Percentiles rank a stretch among this genome's conserved stretches.
phyloP scores from a whole-genome alignment of 2,888 invertebrate species.

The Smittia aterrima region DNA sequence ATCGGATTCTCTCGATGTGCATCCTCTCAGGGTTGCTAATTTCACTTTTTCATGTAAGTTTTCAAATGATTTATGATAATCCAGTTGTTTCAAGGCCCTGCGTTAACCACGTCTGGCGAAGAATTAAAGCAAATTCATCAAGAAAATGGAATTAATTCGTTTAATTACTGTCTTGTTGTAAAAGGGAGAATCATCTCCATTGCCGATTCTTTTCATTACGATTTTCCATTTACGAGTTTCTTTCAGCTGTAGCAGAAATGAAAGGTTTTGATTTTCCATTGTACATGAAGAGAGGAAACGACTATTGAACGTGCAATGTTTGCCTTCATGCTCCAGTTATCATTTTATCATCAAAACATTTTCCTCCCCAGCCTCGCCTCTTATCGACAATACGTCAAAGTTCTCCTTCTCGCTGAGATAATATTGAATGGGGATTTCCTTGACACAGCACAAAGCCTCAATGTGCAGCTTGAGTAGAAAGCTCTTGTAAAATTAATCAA shows the following conservation, averaged over 20 bases:
- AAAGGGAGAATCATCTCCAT: background rate
- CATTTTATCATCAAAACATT: slow-evolving; percentile 33
- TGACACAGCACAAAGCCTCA: background rate
- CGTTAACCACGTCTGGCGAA: background rate
- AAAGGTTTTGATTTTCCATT: slow-evolving; percentile 14
- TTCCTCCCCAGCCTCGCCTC: slow-evolving; percentile 1
- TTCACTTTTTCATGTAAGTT: background rate
- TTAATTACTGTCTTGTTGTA: slow-evolving; percentile 7
- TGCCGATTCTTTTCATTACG: background rate
- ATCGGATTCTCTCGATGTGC: background rate
- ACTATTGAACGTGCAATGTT: slow-evolving; percentile 12
- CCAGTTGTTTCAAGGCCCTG: background rate
- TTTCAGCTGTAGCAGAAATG: background rate
- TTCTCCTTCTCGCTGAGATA: background rate
- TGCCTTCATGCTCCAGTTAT: slow-evolving; percentile 36
- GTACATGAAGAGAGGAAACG: background rate
- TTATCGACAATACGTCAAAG: slow-evolving; percentile 12
- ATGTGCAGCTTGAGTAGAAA: background rate
- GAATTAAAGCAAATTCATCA: background rate
- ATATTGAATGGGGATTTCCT: slow-evolving; percentile 20
- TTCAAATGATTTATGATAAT: slow-evolving; percentile 10
- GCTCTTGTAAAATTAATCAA: slow-evolving; percentile 41
- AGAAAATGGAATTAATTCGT: slow-evolving; percentile 10
- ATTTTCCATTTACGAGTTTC: background rate
- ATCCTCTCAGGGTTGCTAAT: slow-evolving; percentile 20